Evolutionary conservation across 1,140 invertebrate species (phyloP).

Genomic region (Drosophila aff.): DNA sequence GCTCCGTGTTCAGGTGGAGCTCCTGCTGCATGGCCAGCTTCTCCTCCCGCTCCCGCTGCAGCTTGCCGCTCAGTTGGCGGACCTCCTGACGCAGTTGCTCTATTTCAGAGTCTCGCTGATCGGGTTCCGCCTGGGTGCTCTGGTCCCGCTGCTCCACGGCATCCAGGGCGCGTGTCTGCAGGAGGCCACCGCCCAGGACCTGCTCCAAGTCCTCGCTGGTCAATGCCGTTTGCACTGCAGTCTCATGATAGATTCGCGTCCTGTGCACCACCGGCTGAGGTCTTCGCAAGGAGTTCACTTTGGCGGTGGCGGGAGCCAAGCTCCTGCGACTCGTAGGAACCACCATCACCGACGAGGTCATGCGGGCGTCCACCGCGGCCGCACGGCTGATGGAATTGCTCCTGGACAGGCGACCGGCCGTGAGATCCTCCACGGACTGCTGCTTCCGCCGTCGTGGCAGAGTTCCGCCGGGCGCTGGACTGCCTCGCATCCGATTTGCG

Average conservation of each 20-base stretch:
- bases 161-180: constrained; percentile 82
- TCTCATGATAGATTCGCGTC: constrained; percentile 92
- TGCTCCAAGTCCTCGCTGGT: constrained; percentile 90
- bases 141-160: constrained; percentile 85
- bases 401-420: constrained; percentile 71
- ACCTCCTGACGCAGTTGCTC: constrained; percentile 87
- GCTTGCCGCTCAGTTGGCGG: constrained; percentile 79
- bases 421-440: constrained; percentile 86
- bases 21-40: constrained; percentile 90
- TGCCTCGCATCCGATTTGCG: constrained; percentile 75
- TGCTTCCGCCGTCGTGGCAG: constrained; percentile 89
- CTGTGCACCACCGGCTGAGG: constrained; percentile 63
- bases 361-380: constrained; percentile 70
- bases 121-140: constrained; percentile 88
- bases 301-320: constrained; percentile 70
- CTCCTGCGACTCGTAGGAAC: constrained; percentile 60
- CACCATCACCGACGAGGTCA: constrained; percentile 84
- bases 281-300: constrained; percentile 66
- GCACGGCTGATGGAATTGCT: constrained; percentile 85
- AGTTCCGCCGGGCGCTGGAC: constrained; percentile 87
- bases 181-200: constrained; percentile 87
- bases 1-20: constrained; percentile 89
- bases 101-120: constrained; percentile 87
- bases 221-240: constrained; percentile 90
- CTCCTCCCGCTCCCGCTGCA: constrained; percentile 89